Evolutionary conservation across 2,113 vertebrate species (phyloP), one percentile per base, ranked within the genome.

Genomic region (Pollachius pollachius): DNA sequence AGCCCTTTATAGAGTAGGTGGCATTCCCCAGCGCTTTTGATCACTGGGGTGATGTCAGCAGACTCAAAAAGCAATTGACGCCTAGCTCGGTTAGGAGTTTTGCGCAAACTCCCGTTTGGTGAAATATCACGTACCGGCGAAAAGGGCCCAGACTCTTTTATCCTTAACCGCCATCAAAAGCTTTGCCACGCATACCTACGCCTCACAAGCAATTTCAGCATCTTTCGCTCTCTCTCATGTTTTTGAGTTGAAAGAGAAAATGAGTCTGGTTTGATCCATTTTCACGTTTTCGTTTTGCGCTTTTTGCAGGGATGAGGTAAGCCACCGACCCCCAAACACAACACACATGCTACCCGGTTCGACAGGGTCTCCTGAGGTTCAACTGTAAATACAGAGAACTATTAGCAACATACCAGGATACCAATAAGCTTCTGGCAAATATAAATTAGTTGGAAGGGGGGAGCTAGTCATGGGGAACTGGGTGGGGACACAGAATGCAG

Each of bases 11-110:
- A 30, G 70, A 62, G 66, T 62, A 37, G 62, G 66, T 72, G 66
- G 67, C 68, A 76, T 64, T 79, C 67, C 78, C 34, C 64, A 48
- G 62, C 11, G 66, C 74, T 81, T 85, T 85, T 87, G 78, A 90
- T 88, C 72, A 68, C 62, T 64, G 65, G 34, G 17, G 21, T 17
- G 71, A 78, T 62, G 67, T 69, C 77, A n/a, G 65, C 27, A 27
- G 18, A 19, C 27, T 34, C 30, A 34, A 34, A 34, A 37, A 25
- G 34, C 54, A n/a, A n/a, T 41, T 68, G 82, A 82, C 77, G 76
- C 80, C 78, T 52, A 18, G 37, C 69, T 56, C 68, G 56, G 75
- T 66, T 69, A 8, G 21, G 18, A 48, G 34, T 8, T 76, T 60
- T 61, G 19, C 59, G 19, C 17, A 6, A 4, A 30, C 69, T 60